These are phyloP conservation scores for Numida meleagris DNA, from an alignment of 2,113 vertebrate species.

Conservation along the genomic window DNA sequence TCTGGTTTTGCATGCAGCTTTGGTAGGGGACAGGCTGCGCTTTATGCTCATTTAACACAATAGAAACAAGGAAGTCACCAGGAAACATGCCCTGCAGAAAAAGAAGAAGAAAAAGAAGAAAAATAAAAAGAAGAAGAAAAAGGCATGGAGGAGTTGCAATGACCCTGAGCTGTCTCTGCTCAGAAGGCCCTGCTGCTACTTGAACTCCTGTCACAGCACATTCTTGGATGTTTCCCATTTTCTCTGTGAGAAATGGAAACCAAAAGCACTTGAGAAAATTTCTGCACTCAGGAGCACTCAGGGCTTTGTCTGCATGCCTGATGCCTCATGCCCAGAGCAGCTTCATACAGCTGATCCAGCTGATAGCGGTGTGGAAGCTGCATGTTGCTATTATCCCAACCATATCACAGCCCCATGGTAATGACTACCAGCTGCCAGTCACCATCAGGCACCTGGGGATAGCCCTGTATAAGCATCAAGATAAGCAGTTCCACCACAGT, in stretches of 20 bases:
- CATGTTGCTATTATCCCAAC: too few relatives aligned
- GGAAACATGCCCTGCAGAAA: background rate
- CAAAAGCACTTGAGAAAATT: background rate
- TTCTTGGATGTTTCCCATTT: background rate
- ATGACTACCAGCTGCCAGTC: too few relatives aligned
- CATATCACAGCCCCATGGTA: too few relatives aligned
- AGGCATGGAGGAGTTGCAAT: background rate
- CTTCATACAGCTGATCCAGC: too few relatives aligned
- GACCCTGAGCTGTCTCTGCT: too few relatives aligned
- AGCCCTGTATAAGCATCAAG: too few relatives aligned
- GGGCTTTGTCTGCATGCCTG: background rate
- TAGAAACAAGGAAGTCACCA: background rate
- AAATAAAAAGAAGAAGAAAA: background rate
- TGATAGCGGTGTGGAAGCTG: too few relatives aligned
- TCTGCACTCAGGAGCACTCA: background rate
- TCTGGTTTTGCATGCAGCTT: background rate
- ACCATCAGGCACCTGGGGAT: too few relatives aligned
- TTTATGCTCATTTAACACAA: background rate
- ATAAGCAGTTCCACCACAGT: too few relatives aligned
- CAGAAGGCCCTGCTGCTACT: background rate
- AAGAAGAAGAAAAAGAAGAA: background rate
- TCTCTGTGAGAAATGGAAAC: background rate
- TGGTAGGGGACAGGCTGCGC: background rate
- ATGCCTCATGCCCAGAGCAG: too few relatives aligned
- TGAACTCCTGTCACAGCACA: background rate